Evolutionary conservation across 2,797 vertebrate genomes (phyloP), one percentile per base, ranked within the genome.

Genomic region (Melanogrammus aeglefinus): DNA sequence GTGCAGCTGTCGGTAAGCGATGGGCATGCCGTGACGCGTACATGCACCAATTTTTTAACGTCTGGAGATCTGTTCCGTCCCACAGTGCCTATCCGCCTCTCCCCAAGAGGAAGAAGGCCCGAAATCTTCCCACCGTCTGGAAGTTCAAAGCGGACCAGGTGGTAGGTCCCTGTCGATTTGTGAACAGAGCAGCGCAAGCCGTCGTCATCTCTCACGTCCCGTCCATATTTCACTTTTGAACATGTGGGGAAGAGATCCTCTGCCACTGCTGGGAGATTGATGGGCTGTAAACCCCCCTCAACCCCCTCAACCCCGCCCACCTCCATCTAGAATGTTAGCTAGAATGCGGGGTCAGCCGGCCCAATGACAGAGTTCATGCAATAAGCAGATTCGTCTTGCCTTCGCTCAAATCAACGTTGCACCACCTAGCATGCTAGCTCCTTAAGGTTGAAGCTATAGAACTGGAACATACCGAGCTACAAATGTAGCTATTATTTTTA

Each of bases 91-190:
- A 77, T 39, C 71, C 72, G 72, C 74, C 66, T 18, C 47, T 74
- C 76, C 80, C 13, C 81, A 16, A 63, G n/a, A 24, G 81, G 80
- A 86, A 84, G 83, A 80, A 81, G 84, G 85, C 83, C 80, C 74
- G 1, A 39, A 73, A 76, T 84, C 81, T 75, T 73, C 76, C 82
- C 83, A 77, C 76, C 38, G n/a, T 36, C 39, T 41, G 75, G 79
- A 82, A 81, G 82, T 87, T 88, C 84, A 91, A 88, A 90, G 84
- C 75, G 29, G 83, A 88, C 78, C 86, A 89, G 88, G 90, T 87
- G 87, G 76, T 74, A n/a, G 47, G 71, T 69, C 75, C 35, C 73
- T n/a, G 0, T 79, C 80, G 87, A 85, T 84, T 90, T 16, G 51
- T 57, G 57, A 80, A 91, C 69, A 82, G 7, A 35, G 74, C 69